Evolutionary conservation across 2,797 vertebrate genomes (phyloP), one percentile per base, ranked within the genome.

Genomic region (Falco biarmicus): DNA sequence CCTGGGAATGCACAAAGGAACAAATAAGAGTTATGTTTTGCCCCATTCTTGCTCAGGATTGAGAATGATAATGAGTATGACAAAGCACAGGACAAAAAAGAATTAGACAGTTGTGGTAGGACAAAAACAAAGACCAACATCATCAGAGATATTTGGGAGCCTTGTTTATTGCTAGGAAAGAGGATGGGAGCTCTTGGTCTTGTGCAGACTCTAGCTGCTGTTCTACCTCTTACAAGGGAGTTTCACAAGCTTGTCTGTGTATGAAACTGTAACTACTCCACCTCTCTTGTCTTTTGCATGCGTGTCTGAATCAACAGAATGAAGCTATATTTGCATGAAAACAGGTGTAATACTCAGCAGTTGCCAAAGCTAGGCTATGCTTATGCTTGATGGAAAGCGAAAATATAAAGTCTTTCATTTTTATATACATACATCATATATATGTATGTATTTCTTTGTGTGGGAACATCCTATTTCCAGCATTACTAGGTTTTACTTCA

Each of bases 1-100:
- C 51, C 82, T 93, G 71, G 37, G 75, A 96, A 94, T 11, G 6
- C 4, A 48, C 79, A 96, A 83, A 91, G 90, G 94, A 96, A 93
- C 84, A 97, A 96, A 97, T 93, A 96, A 84, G 17, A 39, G 34
- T 88, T 73, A 86, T 3, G 3, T 64, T 87, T 89, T 50, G 15
- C 41, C 26, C 41, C 45, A 10, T 91, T 96, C 71, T 84, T 20
- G 1, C 68, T 92, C 25, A 34, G 82, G 43, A 59, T 6, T 94
- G 73, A 71, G 71, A 85, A 87, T 0, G 4, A 34, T 37, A 82
- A 84, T 0, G 0, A 84, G 34, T 37, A 45, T 41, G 31, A 86
- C 34, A 91, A 81, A 85, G 60, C 15, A 79, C 3, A 10, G 56
- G 37, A 50, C 85, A 92, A 73, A 76, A 87, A 73, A 34, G 59